Conservation (phyloP, 2,797 vertebrate species). For the Lepus oiostolus region DNA sequence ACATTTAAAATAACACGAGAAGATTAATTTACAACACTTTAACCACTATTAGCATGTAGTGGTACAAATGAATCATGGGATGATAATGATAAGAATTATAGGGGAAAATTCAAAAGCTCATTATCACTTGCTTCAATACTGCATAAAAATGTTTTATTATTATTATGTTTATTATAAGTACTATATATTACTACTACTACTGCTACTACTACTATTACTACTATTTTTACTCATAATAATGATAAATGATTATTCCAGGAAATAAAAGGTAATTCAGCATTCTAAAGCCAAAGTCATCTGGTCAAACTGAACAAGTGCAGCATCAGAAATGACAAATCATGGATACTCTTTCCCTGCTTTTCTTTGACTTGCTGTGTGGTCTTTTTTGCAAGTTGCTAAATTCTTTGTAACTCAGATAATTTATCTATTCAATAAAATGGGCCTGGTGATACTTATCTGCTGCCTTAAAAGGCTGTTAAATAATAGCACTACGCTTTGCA, state of each 20-base stretch:
- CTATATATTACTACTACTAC: not conserved
- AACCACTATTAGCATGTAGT: not conserved
- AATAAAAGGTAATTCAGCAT: not conserved
- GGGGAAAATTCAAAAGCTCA: not conserved
- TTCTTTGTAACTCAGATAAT: slow-evolving; percentile 33
- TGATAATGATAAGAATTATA: not conserved
- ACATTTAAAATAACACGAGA: not conserved
- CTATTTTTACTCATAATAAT: slow-evolving; percentile 20
- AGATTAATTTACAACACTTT: slow-evolving; percentile 1
- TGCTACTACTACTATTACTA: slow-evolving; percentile 23
- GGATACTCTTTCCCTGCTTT: not conserved
- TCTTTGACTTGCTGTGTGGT: not conserved
- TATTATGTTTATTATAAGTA: not conserved
- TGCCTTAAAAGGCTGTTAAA: not conserved
- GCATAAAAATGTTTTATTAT: slow-evolving; percentile 59
- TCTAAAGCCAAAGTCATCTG: not conserved
- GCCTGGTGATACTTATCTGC: not conserved
- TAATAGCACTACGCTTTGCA: not conserved
- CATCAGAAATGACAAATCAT: not conserved
- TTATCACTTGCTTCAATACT: slow-evolving; percentile 34
- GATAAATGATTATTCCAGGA: slow-evolving; percentile 52
- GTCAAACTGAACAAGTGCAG: not conserved
- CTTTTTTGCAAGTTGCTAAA: not conserved
- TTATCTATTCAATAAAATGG: slow-evolving; percentile 52
- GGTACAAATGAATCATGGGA: not conserved